Base-by-base conservation (phyloP, 2,113 vertebrate species). In the Nansenia antarctica region DNA sequence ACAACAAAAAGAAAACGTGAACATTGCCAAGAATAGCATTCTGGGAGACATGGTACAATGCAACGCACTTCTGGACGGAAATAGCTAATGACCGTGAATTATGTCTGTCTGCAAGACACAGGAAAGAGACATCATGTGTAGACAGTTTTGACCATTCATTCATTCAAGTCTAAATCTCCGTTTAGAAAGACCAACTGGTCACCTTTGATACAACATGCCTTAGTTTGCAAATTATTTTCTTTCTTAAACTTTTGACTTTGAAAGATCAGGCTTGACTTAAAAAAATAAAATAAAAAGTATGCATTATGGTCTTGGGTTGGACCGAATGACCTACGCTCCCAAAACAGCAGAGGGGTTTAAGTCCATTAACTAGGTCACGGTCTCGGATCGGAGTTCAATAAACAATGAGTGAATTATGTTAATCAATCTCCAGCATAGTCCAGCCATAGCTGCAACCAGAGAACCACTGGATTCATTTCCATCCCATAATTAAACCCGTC, bases 1-100 rank as follows among this genome's bases (percentile, higher is more conserved):
- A n/a, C n/a, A n/a, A n/a, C n/a, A n/a, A n/a, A n/a, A n/a, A n/a
- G n/a, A n/a, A n/a, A n/a, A n/a, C 20, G n/a, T n/a, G 45, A 49
- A 7, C 15, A 18, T 34, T 65, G 72, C 67, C 60, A 52, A 39
- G 80, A 80, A 73, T 70, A 73, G 74, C 77, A 76, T 55, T 59
- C 49, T 59, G 60, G 53, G 18, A 69, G 71, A 68, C 58, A 53
- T 35, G 70, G 65, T 58, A 80, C 73, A 76, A 62, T 0, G 45
- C 27, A 52, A 1, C 9, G 37, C 63, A 65, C 65, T 54, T 73
- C 76, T 52, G 61, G 70, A 67, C 78, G 72, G 20, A 70, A 82
- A 82, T 72, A 74, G 72, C 62, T 67, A 49, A 52, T 11, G 45
- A 49, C 26, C 69, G 24, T 20, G 24, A 62, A 63, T 62, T 49